These are phyloP conservation scores for Glyptemys insculpta DNA, from an alignment of 2,797 vertebrate species.

Conservation along the genomic window DNA sequence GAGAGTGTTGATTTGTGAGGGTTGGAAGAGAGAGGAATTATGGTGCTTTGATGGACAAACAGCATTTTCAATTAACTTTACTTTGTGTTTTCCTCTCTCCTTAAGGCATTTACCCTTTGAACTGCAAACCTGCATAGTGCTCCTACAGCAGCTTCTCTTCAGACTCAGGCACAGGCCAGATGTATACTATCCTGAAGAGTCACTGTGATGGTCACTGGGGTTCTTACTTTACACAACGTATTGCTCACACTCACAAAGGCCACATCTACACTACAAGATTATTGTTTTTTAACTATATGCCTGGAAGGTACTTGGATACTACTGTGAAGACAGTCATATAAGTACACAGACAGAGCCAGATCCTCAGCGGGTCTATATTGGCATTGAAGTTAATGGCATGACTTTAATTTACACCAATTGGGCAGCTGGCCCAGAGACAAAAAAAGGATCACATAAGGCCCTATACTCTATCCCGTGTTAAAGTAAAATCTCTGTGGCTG, in stretches of 20 bases:
- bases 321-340: not conserved
- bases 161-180: not conserved
- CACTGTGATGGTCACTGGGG: not conserved
- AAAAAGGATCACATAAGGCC: not conserved
- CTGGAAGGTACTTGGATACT: not conserved
- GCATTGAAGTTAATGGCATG: fast-evolving
- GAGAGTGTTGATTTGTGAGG: not conserved
- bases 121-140: not conserved
- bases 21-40: not conserved
- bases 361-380: not conserved
- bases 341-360: not conserved
- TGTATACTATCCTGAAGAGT: not conserved
- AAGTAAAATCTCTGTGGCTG: fast-evolving
- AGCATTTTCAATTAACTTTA: not conserved
- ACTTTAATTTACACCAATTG: not conserved
- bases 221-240: not conserved
- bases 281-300: not conserved
- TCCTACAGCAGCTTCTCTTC: not conserved
- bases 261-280: too few species aligned
- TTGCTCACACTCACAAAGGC: not conserved
- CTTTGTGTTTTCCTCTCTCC: not conserved
- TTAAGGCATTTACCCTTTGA: not conserved
- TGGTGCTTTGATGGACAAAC: not conserved
- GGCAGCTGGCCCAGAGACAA: not conserved
- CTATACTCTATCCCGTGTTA: not conserved